phyloP scores from a whole-genome alignment of 2,888 invertebrate genomes.

The Ptychoptera contaminata region DNA sequence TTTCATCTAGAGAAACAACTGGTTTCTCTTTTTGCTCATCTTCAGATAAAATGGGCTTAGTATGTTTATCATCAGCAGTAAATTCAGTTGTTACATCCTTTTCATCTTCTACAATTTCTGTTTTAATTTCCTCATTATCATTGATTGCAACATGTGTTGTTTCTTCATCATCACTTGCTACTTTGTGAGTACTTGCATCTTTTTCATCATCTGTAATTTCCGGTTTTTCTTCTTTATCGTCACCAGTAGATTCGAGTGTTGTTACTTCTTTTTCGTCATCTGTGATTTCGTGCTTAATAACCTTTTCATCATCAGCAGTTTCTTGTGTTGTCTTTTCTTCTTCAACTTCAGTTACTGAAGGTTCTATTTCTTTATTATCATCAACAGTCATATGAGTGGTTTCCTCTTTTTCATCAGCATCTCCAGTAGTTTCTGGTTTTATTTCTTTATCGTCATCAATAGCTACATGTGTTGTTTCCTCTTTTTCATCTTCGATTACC shows the following conservation, averaged over 20 bases:
- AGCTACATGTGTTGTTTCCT: constrained; percentile 5
- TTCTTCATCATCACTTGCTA: constrained; percentile 11
- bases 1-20: neutral
- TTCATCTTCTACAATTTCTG: no score
- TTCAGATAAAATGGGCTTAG: constrained; percentile 4
- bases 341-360: no score
- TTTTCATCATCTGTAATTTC: constrained; percentile 10
- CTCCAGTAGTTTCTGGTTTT: neutral
- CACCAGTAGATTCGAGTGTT: neutral
- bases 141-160: neutral
- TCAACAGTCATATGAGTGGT: no score
- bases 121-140: neutral
- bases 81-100: neutral
- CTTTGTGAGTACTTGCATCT: constrained; percentile 4
- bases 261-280: constrained; percentile 8
- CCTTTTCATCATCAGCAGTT: constrained; percentile 1
- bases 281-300: constrained; percentile 9
- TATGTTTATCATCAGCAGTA: neutral
- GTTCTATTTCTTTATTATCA: no score
- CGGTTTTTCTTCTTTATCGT: constrained; percentile 8
- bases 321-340: no score
- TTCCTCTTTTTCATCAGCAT: no score
- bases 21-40: neutral
- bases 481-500: constrained; percentile 11
- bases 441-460: neutral